Conservation (phyloP, 53 echinoderm and acorn worm species). For the Patiria pectinifera region DNA sequence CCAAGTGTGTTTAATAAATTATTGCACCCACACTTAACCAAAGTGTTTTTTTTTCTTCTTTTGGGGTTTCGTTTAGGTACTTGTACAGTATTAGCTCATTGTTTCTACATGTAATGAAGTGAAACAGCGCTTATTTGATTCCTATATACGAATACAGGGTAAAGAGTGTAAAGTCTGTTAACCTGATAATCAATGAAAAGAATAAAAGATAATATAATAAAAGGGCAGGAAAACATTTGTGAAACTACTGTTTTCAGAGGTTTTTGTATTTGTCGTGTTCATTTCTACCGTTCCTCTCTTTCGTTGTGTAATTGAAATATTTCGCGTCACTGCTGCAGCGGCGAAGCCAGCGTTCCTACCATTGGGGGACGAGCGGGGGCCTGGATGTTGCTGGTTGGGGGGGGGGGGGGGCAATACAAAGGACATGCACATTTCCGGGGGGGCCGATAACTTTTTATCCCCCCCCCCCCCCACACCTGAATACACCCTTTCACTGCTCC, state of each 20-base stretch:
- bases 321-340: too few relatives aligned
- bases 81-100: neutral
- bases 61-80: neutral
- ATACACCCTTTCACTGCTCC: too few relatives aligned
- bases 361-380: too few relatives aligned
- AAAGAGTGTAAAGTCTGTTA: constrained; percentile 20
- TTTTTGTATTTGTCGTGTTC: neutral
- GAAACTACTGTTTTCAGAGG: neutral
- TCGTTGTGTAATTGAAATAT: neutral
- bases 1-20: too few relatives aligned
- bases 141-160: constrained; percentile 51
- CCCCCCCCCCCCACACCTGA: too few relatives aligned
- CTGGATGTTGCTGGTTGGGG: too few relatives aligned
- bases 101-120: constrained; percentile 21
- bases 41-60: neutral
- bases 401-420: too few relatives aligned
- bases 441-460: too few relatives aligned
- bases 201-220: neutral
- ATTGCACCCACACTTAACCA: neutral
- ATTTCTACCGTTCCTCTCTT: neutral
- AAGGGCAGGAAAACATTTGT: neutral
- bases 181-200: neutral
- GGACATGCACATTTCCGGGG: too few relatives aligned
- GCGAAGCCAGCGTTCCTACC: too few relatives aligned
- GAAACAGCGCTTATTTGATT: constrained; percentile 25